These are phyloP conservation scores for Sylvilagus bachmani DNA, from an alignment of 2,113 vertebrate species.

Conservation along the genomic window DNA sequence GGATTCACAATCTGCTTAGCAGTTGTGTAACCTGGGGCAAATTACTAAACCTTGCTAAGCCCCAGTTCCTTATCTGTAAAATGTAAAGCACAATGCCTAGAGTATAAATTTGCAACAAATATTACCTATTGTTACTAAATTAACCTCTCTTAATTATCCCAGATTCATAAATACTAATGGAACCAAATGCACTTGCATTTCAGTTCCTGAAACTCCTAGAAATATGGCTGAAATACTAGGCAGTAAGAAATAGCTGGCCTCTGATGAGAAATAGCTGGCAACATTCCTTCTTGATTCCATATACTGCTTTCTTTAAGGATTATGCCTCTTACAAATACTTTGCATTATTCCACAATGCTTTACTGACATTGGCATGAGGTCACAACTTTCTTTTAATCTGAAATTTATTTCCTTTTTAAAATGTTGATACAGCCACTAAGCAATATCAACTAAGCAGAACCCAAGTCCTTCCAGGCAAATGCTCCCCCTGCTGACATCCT, in stretches of 20 bases:
- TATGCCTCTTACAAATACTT: slow-evolving; percentile 26
- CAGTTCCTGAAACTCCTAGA: slow-evolving; percentile 21
- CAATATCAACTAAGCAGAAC: slow-evolving; percentile 62
- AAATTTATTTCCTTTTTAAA: slow-evolving; percentile 77
- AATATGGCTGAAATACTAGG: slow-evolving; percentile 41
- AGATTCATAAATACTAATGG: slow-evolving; percentile 18
- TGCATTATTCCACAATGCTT: not conserved
- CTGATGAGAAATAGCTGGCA: slow-evolving; percentile 37
- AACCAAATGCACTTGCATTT: slow-evolving; percentile 25
- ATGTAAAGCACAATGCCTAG: not conserved
- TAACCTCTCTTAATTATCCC: slow-evolving; percentile 31
- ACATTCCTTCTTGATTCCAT: not conserved
- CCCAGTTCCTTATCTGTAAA: slow-evolving; percentile 37
- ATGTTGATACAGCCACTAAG: slow-evolving; percentile 78
- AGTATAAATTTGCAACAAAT: slow-evolving; percentile 5
- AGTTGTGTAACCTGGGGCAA: slow-evolving; percentile 20
- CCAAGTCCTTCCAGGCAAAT: slow-evolving; percentile 85
- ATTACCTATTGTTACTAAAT: slow-evolving; percentile 34
- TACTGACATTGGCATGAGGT: slow-evolving; percentile 16
- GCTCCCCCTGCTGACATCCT: slow-evolving; percentile 87
- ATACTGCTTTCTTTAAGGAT: slow-evolving; percentile 46
- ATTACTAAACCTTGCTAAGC: slow-evolving; percentile 38
- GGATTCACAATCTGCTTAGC: slow-evolving; percentile 20
- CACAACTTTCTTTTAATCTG: slow-evolving; percentile 16
- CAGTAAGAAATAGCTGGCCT: not conserved